Evolutionary conservation across 2,888 invertebrate species (phyloP).

Genomic region (Euproctis similis): DNA sequence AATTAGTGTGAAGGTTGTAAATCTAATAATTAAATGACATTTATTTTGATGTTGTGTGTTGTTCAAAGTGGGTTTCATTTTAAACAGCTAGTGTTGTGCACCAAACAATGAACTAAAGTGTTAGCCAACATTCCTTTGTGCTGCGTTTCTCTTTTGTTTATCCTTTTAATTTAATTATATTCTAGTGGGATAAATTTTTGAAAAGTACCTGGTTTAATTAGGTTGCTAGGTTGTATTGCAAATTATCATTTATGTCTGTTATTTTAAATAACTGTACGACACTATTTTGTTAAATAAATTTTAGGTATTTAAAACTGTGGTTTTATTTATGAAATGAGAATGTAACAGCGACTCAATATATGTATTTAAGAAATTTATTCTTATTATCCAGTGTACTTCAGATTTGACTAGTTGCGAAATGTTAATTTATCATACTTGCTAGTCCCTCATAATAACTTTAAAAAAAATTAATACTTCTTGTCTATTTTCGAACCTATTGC

Average conservation of each 20-base stretch:
- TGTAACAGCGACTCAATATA: too few species aligned
- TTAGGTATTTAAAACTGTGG: slow-evolving; percentile 58
- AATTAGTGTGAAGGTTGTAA: slow-evolving; percentile 19
- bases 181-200: slow-evolving; percentile 66
- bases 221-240: slow-evolving; percentile 73
- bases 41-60: slow-evolving; percentile 14
- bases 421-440: too few species aligned
- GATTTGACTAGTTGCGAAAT: too few species aligned
- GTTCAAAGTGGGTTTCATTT: slow-evolving; percentile 31
- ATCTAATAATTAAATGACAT: slow-evolving; percentile 21
- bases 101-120: slow-evolving; percentile 29
- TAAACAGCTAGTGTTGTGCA: slow-evolving; percentile 20
- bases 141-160: slow-evolving; percentile 65
- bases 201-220: slow-evolving; percentile 76
- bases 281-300: slow-evolving; percentile 76
- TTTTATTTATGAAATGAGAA: slow-evolving; percentile 42
- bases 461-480: too few species aligned
- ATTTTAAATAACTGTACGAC: slow-evolving; percentile 75
- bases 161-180: slow-evolving; percentile 41
- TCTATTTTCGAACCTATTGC: too few species aligned
- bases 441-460: too few species aligned
- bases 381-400: too few species aligned
- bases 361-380: too few species aligned
- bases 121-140: slow-evolving; percentile 74
- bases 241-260: slow-evolving; percentile 75